Base-by-base conservation (phyloP, 2,797 vertebrate species). In the Eremophila alpestris region DNA sequence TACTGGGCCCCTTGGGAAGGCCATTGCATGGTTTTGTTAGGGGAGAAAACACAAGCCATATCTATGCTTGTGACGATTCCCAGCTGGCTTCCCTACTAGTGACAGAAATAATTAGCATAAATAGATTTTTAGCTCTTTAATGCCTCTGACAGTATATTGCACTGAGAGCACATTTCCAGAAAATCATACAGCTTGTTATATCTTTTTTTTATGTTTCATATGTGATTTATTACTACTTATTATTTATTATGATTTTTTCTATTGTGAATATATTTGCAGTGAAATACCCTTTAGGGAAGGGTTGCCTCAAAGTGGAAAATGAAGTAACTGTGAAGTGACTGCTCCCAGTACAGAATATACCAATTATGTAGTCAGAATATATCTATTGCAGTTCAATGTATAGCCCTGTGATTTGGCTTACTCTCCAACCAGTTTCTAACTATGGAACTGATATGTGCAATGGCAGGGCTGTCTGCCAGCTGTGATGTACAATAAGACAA, bases 61-160 rank as follows among this genome's bases (percentile, higher is more conserved):
- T 77, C 78, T 62, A 23, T 60, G 43, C 64, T 81, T 86, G 63
- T 92, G 93, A 85, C 7, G 60, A 95, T 85, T 95, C 84, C 89
- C 84, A 87, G 46, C 34, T 93, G 86, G 17, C 41, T 89, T 92
- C 29, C 29, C 30, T 87, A 41, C 49, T 58, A 51, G 78, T 87
- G 60, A 87, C 75, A 95, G 58, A 82, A 83, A 89, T 87, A 92
- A 93, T 93, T 85, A 92, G 15, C 71, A 87, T 83, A 75, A 90
- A 89, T 55, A 87, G 81, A 55, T 71, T 93, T 95, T 92, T 86
- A 94, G 62, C 55, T 91, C 62, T 90, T 91, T 83, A 91, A 88
- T 81, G 51, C 48, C 48, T 95, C 89, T 22, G 15, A 84, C 43
- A 52, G 56, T 27, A 81, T 77, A 64, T 49, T 75, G 71, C 65